Evolutionary conservation across 2,888 invertebrate species (phyloP), one percentile per base, ranked within the genome.

Genomic region (Carcina quercana): DNA sequence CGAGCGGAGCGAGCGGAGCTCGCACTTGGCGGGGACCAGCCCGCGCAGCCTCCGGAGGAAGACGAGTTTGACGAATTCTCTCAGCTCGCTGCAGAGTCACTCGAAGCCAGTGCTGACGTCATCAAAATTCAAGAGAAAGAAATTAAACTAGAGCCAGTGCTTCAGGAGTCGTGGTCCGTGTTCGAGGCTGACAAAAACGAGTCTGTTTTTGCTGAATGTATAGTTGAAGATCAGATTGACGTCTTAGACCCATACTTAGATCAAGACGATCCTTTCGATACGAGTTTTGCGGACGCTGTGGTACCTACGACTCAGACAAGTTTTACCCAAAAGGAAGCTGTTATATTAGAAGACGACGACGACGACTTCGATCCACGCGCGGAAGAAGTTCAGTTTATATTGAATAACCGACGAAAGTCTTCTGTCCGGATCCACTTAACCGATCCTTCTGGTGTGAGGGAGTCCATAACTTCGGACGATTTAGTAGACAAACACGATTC

Each of bases 181-280:
- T 91, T 91, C 65, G 88, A 86, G 65, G 84, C 86, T 1, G 71
- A 79, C 52, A 79, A 76, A 53, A 75, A 67, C 56, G 79, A 76
- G 40, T 55, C 56, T 26, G 82, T 76, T 25, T 82, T 78, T 46
- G 82, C 85, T 15, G 82, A 79, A 45, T 59, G 72, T 31, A 76
- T 83, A 31, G 67, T 70, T 14, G 83, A 84, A 57, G 82, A 85
- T 56, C 74, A 79, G 45, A 66, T 78, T 40, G 80, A 83, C 51
- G 59, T 74, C 3, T 32, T 69, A 40, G 79, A 79, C 48, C 76
- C 72, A 30, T 86, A 87, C 55, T 56, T 78, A 42, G 87, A 86
- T 42, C 86, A 87, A 53, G 88, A 88, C 51, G 94, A 95, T 86
- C 95, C 95, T 0, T 95, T 95, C 53, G 94, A 95, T 56, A 95